Base-by-base conservation (phyloP, 2,888 invertebrate genomes). In the Rhodophaea formosa region DNA sequence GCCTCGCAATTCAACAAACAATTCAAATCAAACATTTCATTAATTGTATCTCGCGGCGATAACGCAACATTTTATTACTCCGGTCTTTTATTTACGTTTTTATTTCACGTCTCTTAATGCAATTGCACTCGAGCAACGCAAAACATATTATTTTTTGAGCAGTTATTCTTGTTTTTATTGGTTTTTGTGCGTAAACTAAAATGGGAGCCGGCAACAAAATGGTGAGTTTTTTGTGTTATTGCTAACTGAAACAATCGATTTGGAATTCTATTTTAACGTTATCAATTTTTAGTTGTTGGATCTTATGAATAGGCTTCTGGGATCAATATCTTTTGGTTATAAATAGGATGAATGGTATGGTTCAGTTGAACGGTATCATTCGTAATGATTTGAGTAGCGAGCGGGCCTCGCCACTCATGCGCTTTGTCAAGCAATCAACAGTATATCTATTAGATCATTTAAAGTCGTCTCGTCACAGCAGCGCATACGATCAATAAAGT, bases 121-220 rank as follows among this genome's bases (percentile, higher is more conserved):
- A 87, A 89, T 88, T 88, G 86, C 88, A 88, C 71, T 85, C 85
- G 82, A 87, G 82, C 84, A 83, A 74, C 80, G 78, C 82, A 79
- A 79, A 77, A 80, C 71, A 72, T 82, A 82, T 81, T 84, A 83
- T 81, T 80, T 79, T 79, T 79, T 75, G 67, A 72, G 71, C 75
- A 76, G 78, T 81, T 80, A 77, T 75, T 75, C 67, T 75, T 70
- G 67, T 78, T 84, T 84, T 86, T 81, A 79, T 86, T 82, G 76
- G 77, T 82, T 51, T 83, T 78, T 80, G 86, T 88, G 88, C 79
- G 79, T 77, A 77, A 77, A 80, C 82, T 84, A 82, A 81, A 76
- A 82, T 77, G 80, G 75, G 77, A 72, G 70, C 70, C 66, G 62
- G 66, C 71, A 67, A 61, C 72, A 63, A 65, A 80, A 87, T 72